phyloP scores from a whole-genome alignment of 2,113 vertebrate genomes.

The Phylloscopus trochiloides region DNA sequence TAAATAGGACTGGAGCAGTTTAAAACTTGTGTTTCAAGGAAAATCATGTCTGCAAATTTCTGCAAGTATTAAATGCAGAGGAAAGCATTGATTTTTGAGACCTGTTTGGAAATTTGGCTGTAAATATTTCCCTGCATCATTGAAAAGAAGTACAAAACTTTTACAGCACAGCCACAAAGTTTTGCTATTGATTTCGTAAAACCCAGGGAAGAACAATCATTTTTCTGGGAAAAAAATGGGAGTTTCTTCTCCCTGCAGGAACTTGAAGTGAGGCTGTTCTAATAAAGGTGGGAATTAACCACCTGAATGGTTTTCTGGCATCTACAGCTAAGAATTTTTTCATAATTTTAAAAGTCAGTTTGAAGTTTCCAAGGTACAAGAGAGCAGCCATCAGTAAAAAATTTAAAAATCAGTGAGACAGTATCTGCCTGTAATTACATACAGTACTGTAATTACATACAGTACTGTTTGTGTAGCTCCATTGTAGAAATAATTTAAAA shows the following conservation, averaged over 20 bases:
- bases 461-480: background rate
- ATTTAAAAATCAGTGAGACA: background rate
- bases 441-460: background rate
- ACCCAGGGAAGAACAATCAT: background rate
- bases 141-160: background rate
- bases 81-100: background rate
- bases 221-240: background rate
- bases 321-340: background rate
- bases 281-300: background rate
- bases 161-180: background rate
- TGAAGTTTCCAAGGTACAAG: background rate
- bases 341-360: background rate
- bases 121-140: background rate
- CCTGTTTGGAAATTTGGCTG: background rate
- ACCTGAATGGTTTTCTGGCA: background rate
- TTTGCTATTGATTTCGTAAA: background rate
- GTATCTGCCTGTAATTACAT: background rate
- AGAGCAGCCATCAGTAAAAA: background rate
- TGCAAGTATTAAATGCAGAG: background rate
- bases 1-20: background rate
- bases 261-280: background rate
- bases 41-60: background rate
- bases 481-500: slow-evolving; percentile 11
- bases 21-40: background rate
- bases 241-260: background rate